phyloP scores from a whole-genome alignment of 2,113 vertebrate species.

The Dendropsophus ebraccatus region DNA sequence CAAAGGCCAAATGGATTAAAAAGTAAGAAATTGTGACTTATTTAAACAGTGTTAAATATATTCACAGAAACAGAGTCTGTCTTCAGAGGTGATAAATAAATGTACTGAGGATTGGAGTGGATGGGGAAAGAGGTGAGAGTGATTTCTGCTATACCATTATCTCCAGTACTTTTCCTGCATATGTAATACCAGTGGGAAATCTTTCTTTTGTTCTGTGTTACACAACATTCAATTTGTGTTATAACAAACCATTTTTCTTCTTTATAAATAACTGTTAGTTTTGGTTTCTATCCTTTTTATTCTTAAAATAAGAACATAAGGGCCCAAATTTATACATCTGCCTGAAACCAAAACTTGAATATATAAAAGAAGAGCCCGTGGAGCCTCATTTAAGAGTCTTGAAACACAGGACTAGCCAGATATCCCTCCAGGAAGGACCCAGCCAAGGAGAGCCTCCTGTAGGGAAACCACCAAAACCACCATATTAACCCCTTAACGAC shows the following conservation, averaged over 20 bases:
- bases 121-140: conserved; percentile 28
- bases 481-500: no score
- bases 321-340: no score
- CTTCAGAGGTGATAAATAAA: conserved; percentile 48
- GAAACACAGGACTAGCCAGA: no score
- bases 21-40: conserved; percentile 56
- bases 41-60: conserved; percentile 55
- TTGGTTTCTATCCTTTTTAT: no score
- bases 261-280: not conserved
- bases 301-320: no score
- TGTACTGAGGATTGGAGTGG: conserved; percentile 42
- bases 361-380: no score
- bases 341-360: no score
- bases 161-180: conserved; percentile 44
- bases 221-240: not conserved
- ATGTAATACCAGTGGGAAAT: conserved; percentile 1
- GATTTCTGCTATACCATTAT: not conserved
- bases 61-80: conserved; percentile 55
- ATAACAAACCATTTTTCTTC: not conserved
- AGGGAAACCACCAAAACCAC: no score
- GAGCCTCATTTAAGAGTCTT: no score
- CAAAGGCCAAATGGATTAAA: conserved; percentile 55
- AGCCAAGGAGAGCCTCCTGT: no score
- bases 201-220: conserved; percentile 29
- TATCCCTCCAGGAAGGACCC: no score